A percentile compares a stretch with the other conserved stretches of the same genome.
Evolutionary conservation across 2,797 vertebrate genomes (phyloP).

Genomic region (Yasuhikotakia modesta): DNA sequence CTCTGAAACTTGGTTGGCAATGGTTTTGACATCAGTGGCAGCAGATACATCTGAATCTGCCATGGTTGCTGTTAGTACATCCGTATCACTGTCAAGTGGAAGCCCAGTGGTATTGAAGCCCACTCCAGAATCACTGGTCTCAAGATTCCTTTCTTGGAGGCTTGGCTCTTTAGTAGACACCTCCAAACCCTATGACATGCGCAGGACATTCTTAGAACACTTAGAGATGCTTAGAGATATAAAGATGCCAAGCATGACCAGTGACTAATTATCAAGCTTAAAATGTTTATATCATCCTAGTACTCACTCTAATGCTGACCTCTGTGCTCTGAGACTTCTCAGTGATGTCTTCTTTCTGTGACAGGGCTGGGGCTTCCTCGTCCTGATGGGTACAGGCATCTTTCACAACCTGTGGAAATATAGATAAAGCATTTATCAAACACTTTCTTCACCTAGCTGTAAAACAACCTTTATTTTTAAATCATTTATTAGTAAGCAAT

Average conservation of each 20-base stretch:
- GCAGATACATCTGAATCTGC: constrained; percentile 50
- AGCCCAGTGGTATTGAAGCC: constrained; percentile 80
- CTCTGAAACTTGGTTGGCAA: constrained; percentile 66
- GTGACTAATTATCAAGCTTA: not conserved
- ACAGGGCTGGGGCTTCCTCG: constrained; percentile 78
- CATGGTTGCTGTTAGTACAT: constrained; percentile 58
- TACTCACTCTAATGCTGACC: constrained; percentile 80
- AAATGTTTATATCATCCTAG: not conserved
- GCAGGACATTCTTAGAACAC: constrained; percentile 48
- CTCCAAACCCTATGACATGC: constrained; percentile 75
- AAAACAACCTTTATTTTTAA: too few species aligned
- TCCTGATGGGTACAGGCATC: constrained; percentile 77
- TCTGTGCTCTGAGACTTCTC: constrained; percentile 84
- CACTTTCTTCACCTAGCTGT: too few species aligned
- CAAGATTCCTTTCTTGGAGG: constrained; percentile 73
- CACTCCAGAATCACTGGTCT: constrained; percentile 83
- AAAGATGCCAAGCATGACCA: not conserved
- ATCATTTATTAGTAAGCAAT: too few species aligned
- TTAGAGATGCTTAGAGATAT: not conserved
- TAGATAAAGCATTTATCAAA: not conserved
- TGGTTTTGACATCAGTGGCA: constrained; percentile 48
- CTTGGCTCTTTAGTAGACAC: constrained; percentile 80
- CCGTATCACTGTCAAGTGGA: constrained; percentile 82
- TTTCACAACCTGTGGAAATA: constrained; percentile 76
- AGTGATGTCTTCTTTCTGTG: constrained; percentile 77